A percentile compares a stretch with the other conserved stretches of the same genome.
Conservation (phyloP, 2,888 invertebrate species). For the Dynastes hyllus region DNA sequence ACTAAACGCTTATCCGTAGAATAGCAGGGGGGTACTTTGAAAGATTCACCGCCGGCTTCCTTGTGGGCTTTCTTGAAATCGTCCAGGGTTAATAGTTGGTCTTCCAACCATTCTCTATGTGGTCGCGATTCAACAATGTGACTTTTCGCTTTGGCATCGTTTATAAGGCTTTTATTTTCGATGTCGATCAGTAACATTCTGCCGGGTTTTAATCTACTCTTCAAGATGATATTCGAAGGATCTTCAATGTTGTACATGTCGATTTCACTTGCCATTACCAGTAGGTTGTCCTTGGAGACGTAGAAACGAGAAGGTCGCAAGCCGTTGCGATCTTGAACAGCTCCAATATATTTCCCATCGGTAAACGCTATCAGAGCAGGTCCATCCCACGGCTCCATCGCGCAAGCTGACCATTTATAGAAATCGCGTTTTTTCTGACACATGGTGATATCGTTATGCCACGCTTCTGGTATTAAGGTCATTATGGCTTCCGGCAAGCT, state of each 20-base stretch:
- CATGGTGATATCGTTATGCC: slow-evolving; percentile 98
- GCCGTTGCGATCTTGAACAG: slow-evolving; percentile 91
- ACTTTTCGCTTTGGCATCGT: slow-evolving; percentile 94
- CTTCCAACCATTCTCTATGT: slow-evolving; percentile 91
- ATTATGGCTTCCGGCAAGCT: slow-evolving; percentile 97
- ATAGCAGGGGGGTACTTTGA: slow-evolving; percentile 72
- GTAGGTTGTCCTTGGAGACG: slow-evolving; percentile 94
- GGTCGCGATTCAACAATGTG: slow-evolving; percentile 91
- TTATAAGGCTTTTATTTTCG: slow-evolving; percentile 88
- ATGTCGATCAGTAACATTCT: slow-evolving; percentile 99
- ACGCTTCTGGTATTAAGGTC: slow-evolving; percentile 99
- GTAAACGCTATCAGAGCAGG: slow-evolving; percentile 97
- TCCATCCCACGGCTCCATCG: slow-evolving; percentile 99
- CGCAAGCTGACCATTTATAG: slow-evolving; percentile 97
- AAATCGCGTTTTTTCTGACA: slow-evolving; percentile 93
- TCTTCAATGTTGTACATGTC: slow-evolving; percentile 96
- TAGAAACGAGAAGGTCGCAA: slow-evolving; percentile 98
- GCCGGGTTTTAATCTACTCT: slow-evolving; percentile 98
- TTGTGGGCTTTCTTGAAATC: slow-evolving; percentile 80
- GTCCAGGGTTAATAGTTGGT: slow-evolving; percentile 94
- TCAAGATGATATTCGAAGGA: slow-evolving; percentile 89
- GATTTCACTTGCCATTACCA: slow-evolving; percentile 99
- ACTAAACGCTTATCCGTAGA: slow-evolving; percentile 88
- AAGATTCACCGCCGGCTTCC: slow-evolving; percentile 68
- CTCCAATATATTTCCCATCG: slow-evolving; percentile 97